Evolutionary conservation across 2,888 invertebrate genomes (phyloP).

Genomic region (Cryptosula pallasiana): DNA sequence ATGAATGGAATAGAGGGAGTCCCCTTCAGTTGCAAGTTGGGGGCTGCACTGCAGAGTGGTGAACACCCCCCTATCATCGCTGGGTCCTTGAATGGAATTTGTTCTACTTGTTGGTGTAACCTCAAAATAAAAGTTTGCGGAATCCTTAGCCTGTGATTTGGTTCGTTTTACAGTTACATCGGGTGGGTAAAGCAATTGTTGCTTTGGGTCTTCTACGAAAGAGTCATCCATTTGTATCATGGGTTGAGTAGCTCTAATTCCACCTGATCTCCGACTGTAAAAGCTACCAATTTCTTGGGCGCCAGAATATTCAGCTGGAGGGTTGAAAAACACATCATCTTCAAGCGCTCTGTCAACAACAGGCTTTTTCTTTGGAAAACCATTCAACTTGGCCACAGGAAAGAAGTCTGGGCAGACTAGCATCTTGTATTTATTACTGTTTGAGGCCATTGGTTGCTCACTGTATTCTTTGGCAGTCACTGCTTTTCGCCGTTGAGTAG

Average conservation of each 20-base stretch:
- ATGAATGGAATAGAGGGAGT: conserved; percentile 1
- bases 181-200: conserved; percentile 10
- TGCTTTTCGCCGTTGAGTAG: background rate
- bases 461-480: background rate
- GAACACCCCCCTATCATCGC: background rate
- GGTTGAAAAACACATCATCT: background rate
- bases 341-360: background rate
- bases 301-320: background rate
- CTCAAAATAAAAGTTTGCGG: background rate
- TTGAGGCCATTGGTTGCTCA: background rate
- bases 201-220: conserved; percentile 2
- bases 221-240: conserved; percentile 5
- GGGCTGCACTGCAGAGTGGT: background rate
- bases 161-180: background rate
- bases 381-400: conserved; percentile 2
- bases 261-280: background rate
- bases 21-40: background rate
- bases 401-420: conserved; percentile 21
- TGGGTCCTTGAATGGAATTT: background rate
- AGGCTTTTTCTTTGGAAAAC: background rate
- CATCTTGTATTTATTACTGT: conserved; percentile 20
- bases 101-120: background rate
- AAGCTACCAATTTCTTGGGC: background rate
- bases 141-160: background rate
- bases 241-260: background rate